Base-by-base conservation (phyloP, 2,113 vertebrate species). In the Melanotaenia duboulayi region DNA sequence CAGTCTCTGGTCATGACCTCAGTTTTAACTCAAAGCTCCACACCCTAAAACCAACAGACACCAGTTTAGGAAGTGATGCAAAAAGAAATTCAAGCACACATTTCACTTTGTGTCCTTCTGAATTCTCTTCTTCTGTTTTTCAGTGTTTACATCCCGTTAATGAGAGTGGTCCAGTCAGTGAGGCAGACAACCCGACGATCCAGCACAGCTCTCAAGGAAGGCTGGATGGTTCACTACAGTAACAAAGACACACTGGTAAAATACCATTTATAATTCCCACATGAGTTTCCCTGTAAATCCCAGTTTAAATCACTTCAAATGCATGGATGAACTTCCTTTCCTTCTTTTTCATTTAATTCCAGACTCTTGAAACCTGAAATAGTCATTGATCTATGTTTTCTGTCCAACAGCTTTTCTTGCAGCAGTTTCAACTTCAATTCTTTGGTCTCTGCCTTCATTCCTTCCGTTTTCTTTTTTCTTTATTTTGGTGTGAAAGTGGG, bases 151-250 rank as follows among this genome's bases (percentile, higher is more conserved):
- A 97, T 97, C 65, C 96, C 96, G 0, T 80, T 97, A 37, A 97
- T 97, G 96, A 93, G 96, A 60, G 96, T 97, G 69, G 96, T 97
- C 4, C 96, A 97, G 90, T 97, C 96, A 0, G 92, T 97, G 73
- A 89, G 95, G n/a, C 96, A 97, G 84, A 97, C 95, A 0, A 97
- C 95, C 0, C 93, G 96, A 4, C 94, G 95, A 37, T 96, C 96
- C 54, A 96, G 96, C 78, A 96, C 94, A 0, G 90, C 95, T 2
- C 92, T 97, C 65, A 95, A 95, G 10, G 96, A 96, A 82, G 95
- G 96, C 20, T 97, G 96, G 96, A 91, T 96, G 92, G 96, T 97
- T 69, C 96, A 97, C 85, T 96, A 95, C 92, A 96, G 94, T 89
- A 96, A 93, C 82, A 96, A 96, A 89, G 96, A 97, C 86, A 95